These are phyloP conservation scores for Apis cerana DNA, from an alignment of 1,140 invertebrate species.

Conservation along the genomic window DNA sequence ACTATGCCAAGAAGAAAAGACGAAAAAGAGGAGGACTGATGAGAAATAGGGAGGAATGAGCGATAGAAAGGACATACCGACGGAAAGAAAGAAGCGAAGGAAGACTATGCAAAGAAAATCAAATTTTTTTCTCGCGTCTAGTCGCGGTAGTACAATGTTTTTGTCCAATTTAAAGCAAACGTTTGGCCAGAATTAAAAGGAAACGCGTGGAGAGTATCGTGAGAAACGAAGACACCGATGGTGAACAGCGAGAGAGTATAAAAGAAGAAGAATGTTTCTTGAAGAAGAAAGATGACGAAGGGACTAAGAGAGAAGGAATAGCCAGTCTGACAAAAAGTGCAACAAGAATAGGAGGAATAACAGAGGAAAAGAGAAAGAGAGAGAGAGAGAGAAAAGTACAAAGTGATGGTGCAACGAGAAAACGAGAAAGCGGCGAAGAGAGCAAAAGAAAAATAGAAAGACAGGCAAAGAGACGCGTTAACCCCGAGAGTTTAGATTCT, in stretches of 20 bases:
- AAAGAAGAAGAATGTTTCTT: constrained; percentile 27
- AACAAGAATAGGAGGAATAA: constrained; percentile 15
- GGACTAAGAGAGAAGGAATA: constrained; percentile 7
- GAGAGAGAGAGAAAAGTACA: constrained; percentile 8
- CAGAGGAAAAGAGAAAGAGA: constrained; percentile 19
- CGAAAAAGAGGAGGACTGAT: not conserved
- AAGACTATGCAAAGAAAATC: not conserved
- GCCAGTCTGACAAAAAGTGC: constrained; percentile 27
- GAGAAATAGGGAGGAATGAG: not conserved
- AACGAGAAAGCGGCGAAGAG: not conserved
- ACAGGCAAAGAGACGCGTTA: constrained; percentile 39
- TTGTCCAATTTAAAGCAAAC: not conserved
- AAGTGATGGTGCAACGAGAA: not conserved
- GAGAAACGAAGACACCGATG: constrained; percentile 20
- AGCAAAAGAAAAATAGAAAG: constrained; percentile 33
- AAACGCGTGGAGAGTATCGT: not conserved
- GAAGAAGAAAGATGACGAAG: constrained; percentile 44
- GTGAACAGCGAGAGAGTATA: not conserved
- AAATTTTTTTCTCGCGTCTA: not conserved
- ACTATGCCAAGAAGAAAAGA: not conserved
- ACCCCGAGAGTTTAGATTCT: constrained; percentile 58
- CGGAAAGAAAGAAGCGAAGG: not conserved
- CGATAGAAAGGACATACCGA: not conserved
- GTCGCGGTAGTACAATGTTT: not conserved
- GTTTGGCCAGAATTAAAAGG: constrained; percentile 10